A percentile compares a stretch with the other conserved stretches of the same genome.
These are phyloP conservation scores for Drosophila navojoa DNA, from an alignment of 1,140 invertebrate species.

Conservation along the genomic window DNA sequence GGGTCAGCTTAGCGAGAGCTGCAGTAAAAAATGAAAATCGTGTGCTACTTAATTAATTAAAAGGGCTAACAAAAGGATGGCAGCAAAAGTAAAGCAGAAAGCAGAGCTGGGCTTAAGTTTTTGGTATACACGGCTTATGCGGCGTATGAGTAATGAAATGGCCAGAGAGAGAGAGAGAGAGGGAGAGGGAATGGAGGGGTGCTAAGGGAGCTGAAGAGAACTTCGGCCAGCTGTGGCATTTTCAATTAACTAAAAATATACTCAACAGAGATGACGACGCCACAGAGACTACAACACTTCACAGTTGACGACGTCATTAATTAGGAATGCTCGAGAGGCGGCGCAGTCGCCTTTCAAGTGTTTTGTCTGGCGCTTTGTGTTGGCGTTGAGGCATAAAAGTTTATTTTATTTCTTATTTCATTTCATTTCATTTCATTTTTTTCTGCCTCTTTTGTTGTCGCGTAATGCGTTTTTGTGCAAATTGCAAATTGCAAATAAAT, in stretches of 20 bases:
- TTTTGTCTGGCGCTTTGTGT: slow-evolving; percentile 67
- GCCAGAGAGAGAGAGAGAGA: slow-evolving; percentile 28
- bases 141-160: slow-evolving; percentile 72
- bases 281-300: not conserved
- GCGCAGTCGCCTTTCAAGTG: slow-evolving; percentile 70
- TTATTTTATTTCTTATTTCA: slow-evolving; percentile 31
- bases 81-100: not conserved
- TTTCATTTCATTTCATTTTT: slow-evolving; percentile 22
- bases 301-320: slow-evolving; percentile 69
- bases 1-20: slow-evolving; percentile 48
- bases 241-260: slow-evolving; percentile 65
- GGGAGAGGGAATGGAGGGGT: not conserved
- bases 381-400: slow-evolving; percentile 76
- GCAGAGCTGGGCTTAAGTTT: slow-evolving; percentile 16
- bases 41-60: slow-evolving; percentile 46
- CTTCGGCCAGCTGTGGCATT: slow-evolving; percentile 38
- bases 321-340: slow-evolving; percentile 70
- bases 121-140: slow-evolving; percentile 41
- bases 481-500: slow-evolving; percentile 82
- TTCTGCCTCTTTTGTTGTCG: not conserved
- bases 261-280: slow-evolving; percentile 10
- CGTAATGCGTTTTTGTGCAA: slow-evolving; percentile 74
- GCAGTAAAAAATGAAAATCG: slow-evolving; percentile 35
- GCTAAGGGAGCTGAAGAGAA: slow-evolving; percentile 7
- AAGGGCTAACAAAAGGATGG: slow-evolving; percentile 11